These are phyloP conservation scores for Phania funesta DNA, from an alignment of 2,888 invertebrate species.

Conservation along the genomic window DNA sequence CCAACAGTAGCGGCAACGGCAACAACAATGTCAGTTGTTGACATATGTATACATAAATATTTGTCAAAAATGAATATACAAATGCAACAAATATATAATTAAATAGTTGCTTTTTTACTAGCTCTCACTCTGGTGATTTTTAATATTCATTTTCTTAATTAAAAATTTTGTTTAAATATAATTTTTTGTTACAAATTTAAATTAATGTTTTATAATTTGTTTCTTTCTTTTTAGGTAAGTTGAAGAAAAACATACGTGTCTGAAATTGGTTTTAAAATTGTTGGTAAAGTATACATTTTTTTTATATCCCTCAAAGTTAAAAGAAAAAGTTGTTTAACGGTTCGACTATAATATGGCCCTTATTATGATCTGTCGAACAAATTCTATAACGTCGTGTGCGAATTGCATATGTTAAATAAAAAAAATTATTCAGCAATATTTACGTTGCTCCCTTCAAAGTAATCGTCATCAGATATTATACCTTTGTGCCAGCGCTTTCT, in stretches of 20 bases:
- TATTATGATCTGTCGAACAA: too few species aligned
- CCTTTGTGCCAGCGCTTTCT: too few species aligned
- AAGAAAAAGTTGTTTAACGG: neutral
- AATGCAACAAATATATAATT: neutral
- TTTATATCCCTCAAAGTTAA: too few species aligned
- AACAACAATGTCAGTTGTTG: slow-evolving; percentile 33
- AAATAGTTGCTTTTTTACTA: slow-evolving; percentile 12
- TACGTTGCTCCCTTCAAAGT: too few species aligned
- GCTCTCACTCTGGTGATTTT: slow-evolving; percentile 15
- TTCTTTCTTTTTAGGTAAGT: slow-evolving; percentile 53
- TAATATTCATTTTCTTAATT: slow-evolving; percentile 3
- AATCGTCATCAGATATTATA: too few species aligned
- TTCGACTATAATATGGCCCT: neutral
- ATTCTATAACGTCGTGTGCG: too few species aligned
- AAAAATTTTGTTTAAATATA: neutral
- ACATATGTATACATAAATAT: slow-evolving; percentile 46
- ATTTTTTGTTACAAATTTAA: slow-evolving; percentile 5
- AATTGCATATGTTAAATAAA: too few species aligned
- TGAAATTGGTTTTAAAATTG: neutral
- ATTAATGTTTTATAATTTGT: slow-evolving; percentile 6
- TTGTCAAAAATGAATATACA: slow-evolving; percentile 33
- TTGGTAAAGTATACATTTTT: slow-evolving; percentile 26
- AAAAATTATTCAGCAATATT: too few species aligned
- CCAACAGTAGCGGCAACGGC: neutral
- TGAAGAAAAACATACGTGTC: neutral